Evolutionary conservation across 1,140 invertebrate genomes (phyloP), one percentile per base, ranked within the genome.

Genomic region (Harpegnathos saltator): DNA sequence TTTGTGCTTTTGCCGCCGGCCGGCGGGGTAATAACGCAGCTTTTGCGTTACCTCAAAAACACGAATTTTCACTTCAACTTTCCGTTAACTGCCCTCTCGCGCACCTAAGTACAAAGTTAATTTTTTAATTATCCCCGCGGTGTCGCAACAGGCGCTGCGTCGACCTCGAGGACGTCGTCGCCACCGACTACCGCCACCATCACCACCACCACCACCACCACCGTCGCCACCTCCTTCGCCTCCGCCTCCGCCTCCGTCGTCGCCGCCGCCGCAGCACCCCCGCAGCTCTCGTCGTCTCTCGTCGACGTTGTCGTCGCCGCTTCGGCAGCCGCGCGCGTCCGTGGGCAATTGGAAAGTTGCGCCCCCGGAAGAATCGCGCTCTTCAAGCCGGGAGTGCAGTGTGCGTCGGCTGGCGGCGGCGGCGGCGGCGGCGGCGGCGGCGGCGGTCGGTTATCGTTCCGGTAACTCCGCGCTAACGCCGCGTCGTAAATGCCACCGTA

Each of bases 51-150:
- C 89, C 91, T 93, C 93, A 93, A 93, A 93, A 94, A 94, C 92
- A 93, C 88, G 92, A 93, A 92, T 94, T 94, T 94, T 94, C 92
- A 93, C 93, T 94, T 93, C 91, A 94, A 93, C 92, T 94, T 93
- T 91, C 74, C 90, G 90, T 91, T 92, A 93, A 93, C 92, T 92
- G 89, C 83, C 59, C 89, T 81, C 83, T 73, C 77, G 85, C 87
- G 69, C 71, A 89, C 85, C 90, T 91, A 91, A 91, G 90, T 91
- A 89, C 87, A 92, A 93, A 93, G 91, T 93, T 92, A 87, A 92
- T 93, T 93, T 92, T 93, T 93, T 93, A 93, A 93, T 93, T 93
- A 93, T 89, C 87, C 82, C 83, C 72, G 85, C 89, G 86, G 87
- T 89, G 78, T 91, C 85, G 88, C 83, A 48, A 69, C 75, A 48